Evolutionary conservation across 2,113 vertebrate species (phyloP), one percentile per base, ranked within the genome.

Genomic region (Falcunculus frontatus): DNA sequence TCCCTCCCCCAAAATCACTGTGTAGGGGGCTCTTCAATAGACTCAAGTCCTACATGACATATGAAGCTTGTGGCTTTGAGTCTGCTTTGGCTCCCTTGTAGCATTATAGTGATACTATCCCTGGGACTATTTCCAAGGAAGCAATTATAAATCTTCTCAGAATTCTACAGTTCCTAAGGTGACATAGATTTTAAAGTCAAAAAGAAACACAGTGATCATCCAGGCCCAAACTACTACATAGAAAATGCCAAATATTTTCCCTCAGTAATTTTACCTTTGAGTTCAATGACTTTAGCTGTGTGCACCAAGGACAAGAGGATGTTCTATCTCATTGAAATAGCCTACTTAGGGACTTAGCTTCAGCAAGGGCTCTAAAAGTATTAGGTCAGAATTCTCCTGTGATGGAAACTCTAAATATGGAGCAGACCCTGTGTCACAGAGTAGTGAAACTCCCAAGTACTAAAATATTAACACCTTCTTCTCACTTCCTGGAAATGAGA

Each of bases 21-120:
- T 0, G 0, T 3, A 30, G 42, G 9, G 7, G 22, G 21, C 5
- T 78, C 14, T 63, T 63, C 63, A 59, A 33, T 0, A 79, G 41
- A 15, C 77, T 73, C 6, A 27, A 65, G 52, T 59, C 35, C 41
- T 87, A 8, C 2, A 3, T 35, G 57, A 42, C 57, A 30, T 2
- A 30, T 4, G 89, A 69, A 73, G 35, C 50, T 52, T 1, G 1
- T 65, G n/a, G 42, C 42, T 90, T 69, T 18, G 1, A 83, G 50
- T n/a, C 27, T 64, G 30, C 87, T 89, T 27, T 75, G 32, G 46
- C 37, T 62, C 16, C 27, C 33, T 55, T 13, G 12, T 11, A 62
- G 33, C 55, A 25, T 25, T 33, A 53, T 0, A 77, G 27, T 27
- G 27, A 70, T 62, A 26, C 62, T n/a, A 62, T 55, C 59, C 27